Evolutionary conservation across 2,888 invertebrate genomes (phyloP).

Genomic region (Synanthedon formicaeformis): DNA sequence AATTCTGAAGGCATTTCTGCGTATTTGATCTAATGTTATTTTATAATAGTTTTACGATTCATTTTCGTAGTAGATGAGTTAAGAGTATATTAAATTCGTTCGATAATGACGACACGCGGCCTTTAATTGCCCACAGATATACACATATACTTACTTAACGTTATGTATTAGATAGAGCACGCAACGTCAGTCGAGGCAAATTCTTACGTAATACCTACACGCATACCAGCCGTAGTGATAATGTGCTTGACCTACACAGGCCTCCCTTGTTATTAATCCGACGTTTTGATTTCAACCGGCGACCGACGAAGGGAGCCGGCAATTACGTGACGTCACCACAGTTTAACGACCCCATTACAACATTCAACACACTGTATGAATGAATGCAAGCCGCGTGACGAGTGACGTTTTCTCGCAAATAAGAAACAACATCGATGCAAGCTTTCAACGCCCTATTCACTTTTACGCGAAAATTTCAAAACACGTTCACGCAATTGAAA

Average conservation of each 20-base stretch:
- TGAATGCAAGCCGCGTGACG: slow-evolving; percentile 65
- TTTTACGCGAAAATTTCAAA: background rate
- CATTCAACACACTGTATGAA: slow-evolving; percentile 65
- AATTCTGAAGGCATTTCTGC: too few species aligned
- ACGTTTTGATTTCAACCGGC: slow-evolving; percentile 64
- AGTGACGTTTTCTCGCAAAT: slow-evolving; percentile 35
- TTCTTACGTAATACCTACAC: slow-evolving; percentile 11
- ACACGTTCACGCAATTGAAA: too few species aligned
- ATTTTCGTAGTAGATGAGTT: too few species aligned
- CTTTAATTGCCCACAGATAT: background rate
- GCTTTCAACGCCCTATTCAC: background rate
- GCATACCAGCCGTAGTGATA: slow-evolving; percentile 29
- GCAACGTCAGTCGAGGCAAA: slow-evolving; percentile 6
- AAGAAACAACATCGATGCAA: slow-evolving; percentile 2
- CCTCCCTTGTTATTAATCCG: slow-evolving; percentile 67
- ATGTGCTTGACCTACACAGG: slow-evolving; percentile 66
- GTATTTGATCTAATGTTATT: too few species aligned
- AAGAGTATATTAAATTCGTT: too few species aligned
- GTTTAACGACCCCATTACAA: slow-evolving; percentile 70
- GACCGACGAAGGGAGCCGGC: slow-evolving; percentile 62
- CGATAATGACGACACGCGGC: background rate
- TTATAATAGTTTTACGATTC: too few species aligned
- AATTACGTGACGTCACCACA: slow-evolving; percentile 67
- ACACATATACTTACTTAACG: background rate
- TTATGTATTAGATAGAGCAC: slow-evolving; percentile 4